These are phyloP conservation scores for Sebastes ruberrimus DNA, from an alignment of 2,797 vertebrate genomes.

Conservation along the genomic window DNA sequence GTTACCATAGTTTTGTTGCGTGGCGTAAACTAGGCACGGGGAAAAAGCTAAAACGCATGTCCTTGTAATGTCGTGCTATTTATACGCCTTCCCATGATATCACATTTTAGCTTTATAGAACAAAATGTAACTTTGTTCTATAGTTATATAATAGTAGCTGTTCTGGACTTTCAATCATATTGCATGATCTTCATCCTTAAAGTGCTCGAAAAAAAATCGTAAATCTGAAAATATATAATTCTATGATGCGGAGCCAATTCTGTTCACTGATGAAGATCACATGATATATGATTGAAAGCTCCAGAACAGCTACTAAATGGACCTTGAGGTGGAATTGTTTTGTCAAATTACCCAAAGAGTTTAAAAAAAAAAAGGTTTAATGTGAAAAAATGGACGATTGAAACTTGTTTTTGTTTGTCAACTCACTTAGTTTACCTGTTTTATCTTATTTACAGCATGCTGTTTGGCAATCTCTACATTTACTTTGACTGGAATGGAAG, in stretches of 20 bases:
- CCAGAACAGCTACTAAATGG: background rate
- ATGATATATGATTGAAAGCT: background rate
- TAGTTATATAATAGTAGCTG: background rate
- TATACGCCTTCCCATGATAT: too few species aligned
- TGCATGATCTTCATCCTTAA: background rate
- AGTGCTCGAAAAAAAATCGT: background rate
- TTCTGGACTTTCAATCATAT: background rate
- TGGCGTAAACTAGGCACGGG: too few species aligned
- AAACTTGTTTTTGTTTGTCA: background rate
- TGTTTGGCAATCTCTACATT: slow-evolving; percentile 88
- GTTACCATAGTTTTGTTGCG: too few species aligned
- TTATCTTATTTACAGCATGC: slow-evolving; percentile 77
- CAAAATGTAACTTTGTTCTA: background rate
- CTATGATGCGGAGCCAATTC: background rate
- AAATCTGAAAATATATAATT: background rate
- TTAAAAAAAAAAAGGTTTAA: background rate
- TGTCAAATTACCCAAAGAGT: background rate
- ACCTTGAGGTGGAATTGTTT: background rate
- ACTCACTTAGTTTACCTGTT: background rate
- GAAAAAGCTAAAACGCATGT: too few species aligned
- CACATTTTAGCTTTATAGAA: background rate
- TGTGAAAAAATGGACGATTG: background rate
- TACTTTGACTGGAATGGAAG: slow-evolving; percentile 86
- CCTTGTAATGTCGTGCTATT: too few species aligned
- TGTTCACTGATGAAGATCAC: background rate